Base-by-base conservation (phyloP, 1,140 invertebrate genomes). In the Drosophila hydei region DNA sequence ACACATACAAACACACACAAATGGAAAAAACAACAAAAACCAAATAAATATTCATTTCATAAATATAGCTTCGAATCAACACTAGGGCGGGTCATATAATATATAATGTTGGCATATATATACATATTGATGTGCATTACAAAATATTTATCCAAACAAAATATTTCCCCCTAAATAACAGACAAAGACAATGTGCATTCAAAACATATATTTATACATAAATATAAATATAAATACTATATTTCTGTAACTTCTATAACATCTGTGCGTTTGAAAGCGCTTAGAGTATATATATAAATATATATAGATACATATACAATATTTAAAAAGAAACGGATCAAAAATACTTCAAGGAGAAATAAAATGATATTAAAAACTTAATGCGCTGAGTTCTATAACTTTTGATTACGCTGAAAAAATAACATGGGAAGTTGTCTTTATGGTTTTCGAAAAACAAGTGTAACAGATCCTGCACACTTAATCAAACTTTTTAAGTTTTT, bases 241-340 rank as follows among this genome's bases (percentile, higher is more conserved):
- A 84, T 84, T 84, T 84, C 80, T 84, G 79, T 84, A 84, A 85
- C 77, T 85, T 84, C 77, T 84, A 85, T 84, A 69, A 80, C 52
- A 85, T 77, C 60, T 59, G 68, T 76, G 80, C 79, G 79, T 75
- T 60, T 73, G 80, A 84, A 76, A 79, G 80, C 80, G 79, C 72
- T 76, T 74, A 73, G 77, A 76, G 38, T 47, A 72, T 67, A 73
- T 85, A 84, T 79, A 51, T 78, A 23, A 3, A 23, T 23, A 23
- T 23, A 23, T 23, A 23, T 23, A 23, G 2, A 23, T 23, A 33
- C 11, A 33, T 33, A 33, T 33, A 33, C 30, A 33, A 33, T 79
- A 84, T 85, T 77, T 83, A 76, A 84, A 65, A 70, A 40, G 64
- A 81, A 85, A 73, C 47, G 79, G 80, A 84, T 84, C 76, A 85